Conservation (phyloP, 2,797 vertebrate species). For the Acanthurus tractus region DNA sequence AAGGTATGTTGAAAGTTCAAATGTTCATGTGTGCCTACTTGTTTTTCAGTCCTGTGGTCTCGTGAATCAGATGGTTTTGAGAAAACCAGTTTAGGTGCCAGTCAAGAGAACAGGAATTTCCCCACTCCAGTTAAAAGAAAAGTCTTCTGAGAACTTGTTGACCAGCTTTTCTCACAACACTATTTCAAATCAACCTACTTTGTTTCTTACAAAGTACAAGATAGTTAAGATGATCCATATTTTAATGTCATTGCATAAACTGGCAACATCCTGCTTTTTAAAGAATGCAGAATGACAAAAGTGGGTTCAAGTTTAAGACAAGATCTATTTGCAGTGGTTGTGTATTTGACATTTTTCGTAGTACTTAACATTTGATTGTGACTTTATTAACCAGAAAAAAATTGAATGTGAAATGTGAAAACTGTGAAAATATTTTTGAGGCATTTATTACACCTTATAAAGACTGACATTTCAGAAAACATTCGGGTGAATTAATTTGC, state of each 20-base stretch:
- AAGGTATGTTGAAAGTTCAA: slow-evolving; percentile 77
- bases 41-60: slow-evolving; percentile 30
- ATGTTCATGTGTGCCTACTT: slow-evolving; percentile 72
- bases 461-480: neutral
- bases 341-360: neutral
- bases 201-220: neutral
- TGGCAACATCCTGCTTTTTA: neutral
- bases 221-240: neutral
- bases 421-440: neutral
- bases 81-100: slow-evolving; percentile 21
- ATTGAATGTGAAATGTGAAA: neutral
- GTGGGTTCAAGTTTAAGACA: neutral
- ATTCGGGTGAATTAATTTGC: neutral
- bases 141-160: neutral
- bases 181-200: neutral
- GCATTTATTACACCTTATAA: neutral
- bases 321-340: neutral
- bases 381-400: neutral
- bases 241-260: neutral
- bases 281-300: neutral
- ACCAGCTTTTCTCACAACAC: slow-evolving; percentile 1
- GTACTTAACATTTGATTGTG: neutral
- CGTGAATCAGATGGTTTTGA: slow-evolving; percentile 58
- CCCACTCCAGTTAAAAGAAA: neutral
- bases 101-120: slow-evolving; percentile 31